Evolutionary conservation across 2,113 vertebrate species (phyloP), one percentile per base, ranked within the genome.

Genomic region (Morone saxatilis): DNA sequence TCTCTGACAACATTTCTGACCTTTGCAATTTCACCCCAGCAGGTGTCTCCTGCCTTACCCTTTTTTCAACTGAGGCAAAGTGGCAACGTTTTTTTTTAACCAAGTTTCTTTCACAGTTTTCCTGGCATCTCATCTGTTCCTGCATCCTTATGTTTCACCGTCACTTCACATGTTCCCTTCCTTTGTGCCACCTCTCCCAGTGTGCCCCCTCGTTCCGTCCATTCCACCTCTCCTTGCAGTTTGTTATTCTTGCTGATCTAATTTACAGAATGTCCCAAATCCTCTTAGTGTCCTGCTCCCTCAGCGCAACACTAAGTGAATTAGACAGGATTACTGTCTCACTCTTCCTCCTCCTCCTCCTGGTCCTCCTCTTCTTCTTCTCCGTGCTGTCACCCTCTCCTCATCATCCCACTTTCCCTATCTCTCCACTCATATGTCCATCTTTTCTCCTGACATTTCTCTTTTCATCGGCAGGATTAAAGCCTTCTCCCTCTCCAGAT

Each of bases 181-280:
- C 71, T 60, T 62, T n/a, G 1, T 48, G 65, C 81, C 89, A 90
- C 82, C 62, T 87, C 81, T 69, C 54, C 57, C 78, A 20, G 48
- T 54, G 40, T 81, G 67, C 74, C 87, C 84, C 84, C 78, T 84
- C 0, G 6, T 78, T 65, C 71, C 65, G 69, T 89, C 67, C 50
- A 4, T 83, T 78, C 86, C 62, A 83, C 81, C 88, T 92, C 89
- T 91, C 84, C 91, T 88, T 87, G 75, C 88, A 86, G 88, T 94
- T 94, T 93, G 94, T 96, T 96, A 95, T 95, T 96, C 95, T 95
- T 95, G 93, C 94, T 95, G 94, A 95, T 96, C 96, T 96, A 96
- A 97, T 96, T 97, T 96, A 94, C 94, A 94, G 94, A 96, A 95
- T 96, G 95, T 95, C 90, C 90, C 91, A 95, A 94, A 97, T 96